These are phyloP conservation scores for Rhabditoides inermis DNA, from an alignment of 2,888 invertebrate species.

Conservation along the genomic window DNA sequence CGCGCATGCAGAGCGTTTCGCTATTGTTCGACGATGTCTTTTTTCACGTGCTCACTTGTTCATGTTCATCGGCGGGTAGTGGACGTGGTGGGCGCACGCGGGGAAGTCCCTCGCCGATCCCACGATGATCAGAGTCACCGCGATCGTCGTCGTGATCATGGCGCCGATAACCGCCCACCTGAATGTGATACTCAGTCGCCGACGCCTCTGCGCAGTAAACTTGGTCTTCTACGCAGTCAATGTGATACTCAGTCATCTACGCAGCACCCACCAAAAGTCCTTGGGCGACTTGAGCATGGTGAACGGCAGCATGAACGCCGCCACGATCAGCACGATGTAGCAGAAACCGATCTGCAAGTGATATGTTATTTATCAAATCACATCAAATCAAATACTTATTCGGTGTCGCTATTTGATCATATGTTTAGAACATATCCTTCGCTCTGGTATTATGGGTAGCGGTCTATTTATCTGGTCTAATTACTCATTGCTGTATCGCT, in stretches of 20 bases:
- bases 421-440: too few species aligned
- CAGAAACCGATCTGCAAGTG: constrained; percentile 30
- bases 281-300: constrained; percentile 46
- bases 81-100: constrained; percentile 21
- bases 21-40: too few species aligned
- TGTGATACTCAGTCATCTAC: too few species aligned
- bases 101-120: constrained; percentile 28
- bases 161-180: constrained; percentile 40
- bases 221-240: too few species aligned
- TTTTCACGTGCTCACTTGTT: constrained; percentile 18
- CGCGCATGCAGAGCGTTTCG: too few species aligned
- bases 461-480: too few species aligned
- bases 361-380: not conserved
- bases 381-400: not conserved
- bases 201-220: too few species aligned
- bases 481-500: too few species aligned
- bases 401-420: not conserved
- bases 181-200: too few species aligned
- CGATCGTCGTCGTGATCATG: constrained; percentile 41
- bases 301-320: constrained; percentile 40
- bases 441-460: too few species aligned
- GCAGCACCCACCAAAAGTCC: constrained; percentile 50
- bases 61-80: constrained; percentile 26
- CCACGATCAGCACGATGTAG: constrained; percentile 36
- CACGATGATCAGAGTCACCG: constrained; percentile 34